Percentiles rank a stretch among this genome's conserved stretches.
These are phyloP conservation scores for Loriculus beryllinus DNA, from an alignment of 2,797 vertebrate species.

Conservation along the genomic window DNA sequence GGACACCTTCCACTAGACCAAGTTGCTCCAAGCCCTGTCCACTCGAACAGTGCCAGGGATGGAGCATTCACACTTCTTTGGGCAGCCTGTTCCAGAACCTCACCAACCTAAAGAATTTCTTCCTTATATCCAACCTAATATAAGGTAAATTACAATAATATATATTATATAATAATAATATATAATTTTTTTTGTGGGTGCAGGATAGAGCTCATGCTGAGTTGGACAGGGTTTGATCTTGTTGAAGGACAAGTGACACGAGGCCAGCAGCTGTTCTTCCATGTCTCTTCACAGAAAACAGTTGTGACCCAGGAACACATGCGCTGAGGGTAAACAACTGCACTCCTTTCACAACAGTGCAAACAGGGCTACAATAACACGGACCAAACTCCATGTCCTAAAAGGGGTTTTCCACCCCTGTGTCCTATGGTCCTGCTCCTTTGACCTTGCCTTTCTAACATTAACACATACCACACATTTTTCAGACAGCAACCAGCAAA, in stretches of 20 bases:
- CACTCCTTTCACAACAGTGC: background rate
- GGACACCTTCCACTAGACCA: background rate
- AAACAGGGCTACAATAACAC: background rate
- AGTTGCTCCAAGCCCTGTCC: background rate
- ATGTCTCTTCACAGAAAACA: background rate
- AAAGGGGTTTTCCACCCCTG: background rate
- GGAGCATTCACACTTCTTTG: background rate
- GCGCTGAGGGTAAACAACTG: slow-evolving; percentile 18
- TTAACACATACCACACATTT: slow-evolving; percentile 51
- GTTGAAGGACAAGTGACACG: background rate
- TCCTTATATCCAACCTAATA: background rate
- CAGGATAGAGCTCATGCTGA: background rate
- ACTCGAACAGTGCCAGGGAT: background rate
- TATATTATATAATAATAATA: background rate
- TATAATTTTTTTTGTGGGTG: too few species aligned
- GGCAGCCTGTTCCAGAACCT: background rate
- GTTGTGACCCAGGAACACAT: background rate
- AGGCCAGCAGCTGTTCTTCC: background rate
- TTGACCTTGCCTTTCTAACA: slow-evolving; percentile 54
- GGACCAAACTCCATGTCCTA: background rate
- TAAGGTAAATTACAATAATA: background rate
- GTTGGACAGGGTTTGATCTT: background rate
- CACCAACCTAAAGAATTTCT: background rate
- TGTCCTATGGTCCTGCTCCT: background rate
- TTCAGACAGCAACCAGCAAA: slow-evolving; percentile 46